A percentile compares a stretch with the other conserved stretches of the same genome.
Conservation (phyloP, 2,797 vertebrate species). For the Pygocentrus nattereri region DNA sequence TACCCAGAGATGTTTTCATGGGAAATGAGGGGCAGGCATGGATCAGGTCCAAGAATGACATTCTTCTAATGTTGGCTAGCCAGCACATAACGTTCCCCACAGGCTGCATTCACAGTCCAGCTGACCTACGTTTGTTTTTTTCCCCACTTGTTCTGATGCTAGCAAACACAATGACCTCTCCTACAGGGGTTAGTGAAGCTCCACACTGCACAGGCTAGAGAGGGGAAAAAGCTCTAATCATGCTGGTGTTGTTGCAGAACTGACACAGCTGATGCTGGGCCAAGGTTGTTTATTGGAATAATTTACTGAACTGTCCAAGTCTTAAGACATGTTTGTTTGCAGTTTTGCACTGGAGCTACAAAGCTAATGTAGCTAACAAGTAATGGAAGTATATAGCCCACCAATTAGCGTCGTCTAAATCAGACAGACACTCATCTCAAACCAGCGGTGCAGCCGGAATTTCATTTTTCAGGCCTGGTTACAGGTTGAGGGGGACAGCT, state of each 20-base stretch:
- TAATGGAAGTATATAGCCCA: too few species aligned
- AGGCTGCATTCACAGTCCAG: background rate
- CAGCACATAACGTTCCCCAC: constrained; percentile 1
- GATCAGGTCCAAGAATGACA: background rate
- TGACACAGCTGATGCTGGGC: background rate
- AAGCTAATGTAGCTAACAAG: too few species aligned
- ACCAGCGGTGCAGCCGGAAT: too few species aligned
- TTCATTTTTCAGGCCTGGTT: too few species aligned
- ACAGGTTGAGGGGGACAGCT: too few species aligned
- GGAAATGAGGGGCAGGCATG: background rate
- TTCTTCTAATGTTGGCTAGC: background rate
- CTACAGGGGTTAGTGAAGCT: background rate
- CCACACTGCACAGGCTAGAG: background rate
- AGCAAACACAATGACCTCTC: background rate
- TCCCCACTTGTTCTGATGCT: background rate
- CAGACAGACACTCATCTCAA: too few species aligned
- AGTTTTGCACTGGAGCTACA: too few species aligned
- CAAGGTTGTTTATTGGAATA: background rate
- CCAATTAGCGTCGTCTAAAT: too few species aligned
- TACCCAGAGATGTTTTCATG: background rate
- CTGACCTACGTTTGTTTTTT: background rate
- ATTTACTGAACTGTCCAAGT: too few species aligned
- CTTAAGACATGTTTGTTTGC: too few species aligned
- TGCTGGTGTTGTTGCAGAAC: background rate
- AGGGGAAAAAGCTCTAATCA: background rate